Evolutionary conservation across 2,888 invertebrate species (phyloP), one percentile per base, ranked within the genome.

Genomic region (Sarcophaga rosellei): DNA sequence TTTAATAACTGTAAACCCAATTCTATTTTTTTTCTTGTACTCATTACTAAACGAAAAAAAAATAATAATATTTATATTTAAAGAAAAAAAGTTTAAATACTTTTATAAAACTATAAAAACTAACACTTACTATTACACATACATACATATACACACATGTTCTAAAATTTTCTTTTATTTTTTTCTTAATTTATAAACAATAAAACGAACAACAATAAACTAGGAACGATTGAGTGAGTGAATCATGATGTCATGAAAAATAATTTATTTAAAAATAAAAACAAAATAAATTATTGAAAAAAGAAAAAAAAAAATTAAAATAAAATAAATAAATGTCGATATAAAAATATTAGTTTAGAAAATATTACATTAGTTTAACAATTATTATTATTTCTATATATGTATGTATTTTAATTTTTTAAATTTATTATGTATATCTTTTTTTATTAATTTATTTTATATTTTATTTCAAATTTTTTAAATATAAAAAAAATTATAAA

Each of bases 1-100:
- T 78, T 59, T 85, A 82, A 79, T 76, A 82, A 75, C 79, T 70
- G 47, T 81, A 81, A 85, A 84, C 72, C 21, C 20, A 45, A 20
- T 47, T 47, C 15, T 15, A 10, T 17, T 66, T 8, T 17, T 35
- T 35, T 53, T 53, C 53, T 53, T 35, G 35, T 35, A 35, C 35
- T 35, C 35, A 35, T 35, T 35, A 35, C 35, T 35, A 35, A 35
- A 35, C 35, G 35, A 35, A 35, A 35, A 35, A 35, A 35, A 70
- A 62, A 63, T 1, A 35, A 70, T 44, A 63, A 44, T 57, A 57
- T 72, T 59, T n/a, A 72, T 69, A 20, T 47, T 12, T 57, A 70
- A 57, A 61, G n/a, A 23, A 72, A 35, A 35, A 35, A 35, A 35
- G 35, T 35, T 35, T 35, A 8, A 35, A 35, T 35, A 35, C 35